Percentiles rank a stretch among this genome's conserved stretches.
These are phyloP conservation scores for Trinorchestia longiramus DNA, from an alignment of 1,140 invertebrate species.

Conservation along the genomic window DNA sequence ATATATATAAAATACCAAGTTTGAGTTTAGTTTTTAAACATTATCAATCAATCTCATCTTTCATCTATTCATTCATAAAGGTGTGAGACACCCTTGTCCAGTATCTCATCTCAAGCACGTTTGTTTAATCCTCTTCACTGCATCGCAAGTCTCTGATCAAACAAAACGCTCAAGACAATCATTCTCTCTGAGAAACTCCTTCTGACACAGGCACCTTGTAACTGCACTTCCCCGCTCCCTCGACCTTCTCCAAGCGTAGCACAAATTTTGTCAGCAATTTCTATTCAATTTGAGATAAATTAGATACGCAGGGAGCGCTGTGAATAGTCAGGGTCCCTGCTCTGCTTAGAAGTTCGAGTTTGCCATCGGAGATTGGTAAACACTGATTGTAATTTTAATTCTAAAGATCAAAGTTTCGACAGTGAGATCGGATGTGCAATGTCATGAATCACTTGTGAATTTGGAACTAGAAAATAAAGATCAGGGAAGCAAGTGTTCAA, in stretches of 20 bases:
- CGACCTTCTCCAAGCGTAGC: background rate
- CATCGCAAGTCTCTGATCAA: background rate
- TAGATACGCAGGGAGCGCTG: background rate
- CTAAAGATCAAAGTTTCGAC: too few relatives aligned
- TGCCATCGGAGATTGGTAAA: background rate
- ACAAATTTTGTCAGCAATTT: background rate
- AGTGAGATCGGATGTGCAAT: too few relatives aligned
- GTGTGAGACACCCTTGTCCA: too few relatives aligned
- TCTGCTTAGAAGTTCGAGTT: background rate
- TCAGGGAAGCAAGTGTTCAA: too few relatives aligned
- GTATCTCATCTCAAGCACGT: too few relatives aligned
- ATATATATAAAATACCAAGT: too few relatives aligned
- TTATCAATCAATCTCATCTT: too few relatives aligned
- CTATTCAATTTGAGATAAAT: background rate
- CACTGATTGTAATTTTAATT: background rate
- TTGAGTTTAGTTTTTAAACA: too few relatives aligned
- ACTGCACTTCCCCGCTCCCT: background rate
- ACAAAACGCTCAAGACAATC: background rate
- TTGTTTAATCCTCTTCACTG: too few relatives aligned
- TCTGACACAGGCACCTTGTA: background rate
- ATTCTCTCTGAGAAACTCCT: background rate
- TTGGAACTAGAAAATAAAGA: too few relatives aligned
- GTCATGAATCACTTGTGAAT: too few relatives aligned
- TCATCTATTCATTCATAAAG: too few relatives aligned
- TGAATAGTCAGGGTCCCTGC: background rate